Evolutionary conservation across 2,888 invertebrate species (phyloP).

Genomic region (Chelonus formosanus): DNA sequence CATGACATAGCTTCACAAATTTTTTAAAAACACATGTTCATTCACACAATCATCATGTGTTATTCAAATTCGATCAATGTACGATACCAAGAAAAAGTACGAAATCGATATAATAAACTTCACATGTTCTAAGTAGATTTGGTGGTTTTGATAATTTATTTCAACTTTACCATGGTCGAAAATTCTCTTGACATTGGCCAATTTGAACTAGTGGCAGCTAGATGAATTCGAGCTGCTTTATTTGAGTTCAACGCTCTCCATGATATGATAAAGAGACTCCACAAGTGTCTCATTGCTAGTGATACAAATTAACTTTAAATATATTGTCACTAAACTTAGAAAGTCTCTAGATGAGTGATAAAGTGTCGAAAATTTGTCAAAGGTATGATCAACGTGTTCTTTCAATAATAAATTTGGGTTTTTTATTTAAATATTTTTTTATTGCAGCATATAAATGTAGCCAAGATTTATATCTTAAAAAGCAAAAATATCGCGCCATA

Average conservation of each 20-base stretch:
- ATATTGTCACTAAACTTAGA: too few relatives aligned
- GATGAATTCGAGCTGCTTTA: slow-evolving; percentile 10
- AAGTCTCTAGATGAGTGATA: too few relatives aligned
- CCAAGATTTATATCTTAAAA: neutral
- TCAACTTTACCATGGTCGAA: too few relatives aligned
- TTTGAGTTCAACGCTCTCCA: slow-evolving; percentile 24
- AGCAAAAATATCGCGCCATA: slow-evolving; percentile 40
- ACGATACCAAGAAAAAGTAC: too few relatives aligned
- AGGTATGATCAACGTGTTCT: too few relatives aligned
- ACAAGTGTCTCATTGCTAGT: slow-evolving; percentile 24
- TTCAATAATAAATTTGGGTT: too few relatives aligned
- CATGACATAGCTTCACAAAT: neutral
- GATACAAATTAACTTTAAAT: slow-evolving; percentile 3
- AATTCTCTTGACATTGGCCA: neutral
- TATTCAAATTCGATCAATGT: slow-evolving; percentile 22
- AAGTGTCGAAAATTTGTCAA: too few relatives aligned
- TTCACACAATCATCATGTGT: slow-evolving; percentile 17
- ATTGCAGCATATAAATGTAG: too few relatives aligned
- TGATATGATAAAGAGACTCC: slow-evolving; percentile 24
- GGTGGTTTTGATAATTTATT: too few relatives aligned
- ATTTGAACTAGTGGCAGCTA: neutral
- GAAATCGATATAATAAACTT: too few relatives aligned
- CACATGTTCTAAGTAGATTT: too few relatives aligned
- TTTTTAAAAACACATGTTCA: slow-evolving; percentile 9
- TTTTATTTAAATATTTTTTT: too few relatives aligned